Percentiles rank a stretch among this genome's conserved stretches.
These are phyloP conservation scores for Autographa gamma DNA, from an alignment of 2,888 invertebrate genomes.

Conservation along the genomic window DNA sequence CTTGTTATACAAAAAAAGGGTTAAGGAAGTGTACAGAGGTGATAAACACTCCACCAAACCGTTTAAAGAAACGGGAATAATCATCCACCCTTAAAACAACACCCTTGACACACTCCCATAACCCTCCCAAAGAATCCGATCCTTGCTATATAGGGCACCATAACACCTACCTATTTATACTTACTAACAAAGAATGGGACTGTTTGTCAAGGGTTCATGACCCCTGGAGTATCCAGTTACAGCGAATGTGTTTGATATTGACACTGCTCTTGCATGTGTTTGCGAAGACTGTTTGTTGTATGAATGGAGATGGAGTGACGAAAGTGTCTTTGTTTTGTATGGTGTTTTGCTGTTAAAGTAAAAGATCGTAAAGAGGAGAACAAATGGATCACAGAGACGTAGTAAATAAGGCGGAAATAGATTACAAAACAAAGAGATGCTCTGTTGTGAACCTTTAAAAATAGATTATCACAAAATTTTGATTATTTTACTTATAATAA, in stretches of 20 bases:
- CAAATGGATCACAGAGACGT: no score
- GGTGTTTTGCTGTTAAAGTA: no score
- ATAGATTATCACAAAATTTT: no score
- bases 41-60: background rate
- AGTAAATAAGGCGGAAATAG: no score
- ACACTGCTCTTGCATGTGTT: slow-evolving; percentile 6
- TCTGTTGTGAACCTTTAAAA: no score
- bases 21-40: no score
- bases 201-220: background rate
- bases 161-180: background rate
- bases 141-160: background rate
- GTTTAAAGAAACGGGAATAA: background rate
- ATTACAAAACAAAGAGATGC: no score
- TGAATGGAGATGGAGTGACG: background rate
- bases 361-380: no score
- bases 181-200: background rate
- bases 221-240: background rate
- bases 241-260: background rate
- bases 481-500: no score
- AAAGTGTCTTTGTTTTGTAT: no score
- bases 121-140: background rate
- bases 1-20: no score
- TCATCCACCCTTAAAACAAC: background rate
- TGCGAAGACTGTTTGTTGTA: background rate
- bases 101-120: background rate